Percentiles rank a stretch among this genome's conserved stretches.
These are phyloP conservation scores for Rhingia campestris DNA, from an alignment of 2,888 invertebrate species.

Conservation along the genomic window DNA sequence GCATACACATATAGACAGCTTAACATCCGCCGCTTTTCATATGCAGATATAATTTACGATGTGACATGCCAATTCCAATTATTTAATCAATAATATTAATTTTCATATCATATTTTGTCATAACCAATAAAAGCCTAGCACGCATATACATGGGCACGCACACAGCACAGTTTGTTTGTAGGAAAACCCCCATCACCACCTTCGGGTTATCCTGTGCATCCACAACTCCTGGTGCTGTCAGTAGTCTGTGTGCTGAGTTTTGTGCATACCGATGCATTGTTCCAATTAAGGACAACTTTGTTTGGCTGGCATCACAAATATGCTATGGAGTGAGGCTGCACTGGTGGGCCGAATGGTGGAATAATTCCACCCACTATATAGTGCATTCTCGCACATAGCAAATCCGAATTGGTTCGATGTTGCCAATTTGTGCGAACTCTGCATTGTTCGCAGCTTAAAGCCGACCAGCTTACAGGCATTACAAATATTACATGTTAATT, in stretches of 20 bases:
- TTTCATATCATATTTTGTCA: constrained; percentile 83
- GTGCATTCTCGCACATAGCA: background rate
- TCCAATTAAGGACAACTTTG: constrained; percentile 70
- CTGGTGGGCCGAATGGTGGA: constrained; percentile 1
- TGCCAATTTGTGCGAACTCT: constrained; percentile 70
- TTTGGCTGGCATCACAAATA: constrained; percentile 26
- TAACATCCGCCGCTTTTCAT: constrained; percentile 72
- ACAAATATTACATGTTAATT: constrained; percentile 74
- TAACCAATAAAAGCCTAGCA: constrained; percentile 82
- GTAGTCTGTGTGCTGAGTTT: constrained; percentile 42
- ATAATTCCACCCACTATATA: constrained; percentile 6
- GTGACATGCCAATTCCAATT: constrained; percentile 82
- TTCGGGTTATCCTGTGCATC: background rate
- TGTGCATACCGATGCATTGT: constrained; percentile 73
- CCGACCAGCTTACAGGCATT: constrained; percentile 64
- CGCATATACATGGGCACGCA: constrained; percentile 70
- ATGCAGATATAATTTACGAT: constrained; percentile 78
- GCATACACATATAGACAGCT: constrained; percentile 31
- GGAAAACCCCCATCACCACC: background rate
- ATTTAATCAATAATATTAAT: constrained; percentile 83
- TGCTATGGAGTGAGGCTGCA: background rate
- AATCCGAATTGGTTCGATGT: constrained; percentile 27
- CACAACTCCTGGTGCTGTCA: constrained; percentile 51
- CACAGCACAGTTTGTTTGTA: constrained; percentile 17
- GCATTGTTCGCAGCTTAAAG: constrained; percentile 73